Percentiles rank a stretch among this genome's conserved stretches.
Conservation (phyloP, 2,888 invertebrate genomes). For the Elysia crispata region DNA sequence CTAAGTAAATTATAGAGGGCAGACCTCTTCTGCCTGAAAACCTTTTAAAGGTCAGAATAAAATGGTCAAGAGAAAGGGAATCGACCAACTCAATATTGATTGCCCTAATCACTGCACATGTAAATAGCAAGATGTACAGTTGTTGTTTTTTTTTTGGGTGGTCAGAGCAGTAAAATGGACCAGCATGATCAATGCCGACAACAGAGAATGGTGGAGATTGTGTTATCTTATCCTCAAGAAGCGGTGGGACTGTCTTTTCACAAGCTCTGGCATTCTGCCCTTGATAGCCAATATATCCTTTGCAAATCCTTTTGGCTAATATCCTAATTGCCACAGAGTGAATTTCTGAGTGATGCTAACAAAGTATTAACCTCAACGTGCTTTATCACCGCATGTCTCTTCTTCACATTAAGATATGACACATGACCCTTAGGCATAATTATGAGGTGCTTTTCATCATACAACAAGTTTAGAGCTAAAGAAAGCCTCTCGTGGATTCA, state of each 20-base stretch:
- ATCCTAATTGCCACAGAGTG: constrained; percentile 27
- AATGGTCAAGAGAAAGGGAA: background rate
- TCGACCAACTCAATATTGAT: constrained; percentile 32
- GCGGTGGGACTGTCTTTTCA: constrained; percentile 22
- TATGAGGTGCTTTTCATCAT: constrained; percentile 23
- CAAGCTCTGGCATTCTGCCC: constrained; percentile 14
- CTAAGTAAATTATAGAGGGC: constrained; percentile 17
- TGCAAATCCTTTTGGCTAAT: constrained; percentile 23
- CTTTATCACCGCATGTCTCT: background rate
- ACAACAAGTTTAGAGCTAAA: background rate
- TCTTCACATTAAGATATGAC: background rate
- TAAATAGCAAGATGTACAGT: constrained; percentile 26
- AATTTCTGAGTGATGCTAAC: background rate
- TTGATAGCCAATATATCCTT: constrained; percentile 29
- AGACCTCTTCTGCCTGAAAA: constrained; percentile 28
- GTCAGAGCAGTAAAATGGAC: constrained; percentile 34
- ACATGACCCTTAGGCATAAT: constrained; percentile 18
- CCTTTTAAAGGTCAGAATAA: constrained; percentile 21
- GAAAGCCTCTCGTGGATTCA: background rate
- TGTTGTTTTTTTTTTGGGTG: constrained; percentile 10
- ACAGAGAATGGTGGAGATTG: constrained; percentile 34
- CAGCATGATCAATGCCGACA: constrained; percentile 43
- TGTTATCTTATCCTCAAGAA: constrained; percentile 15
- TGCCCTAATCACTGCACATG: constrained; percentile 33
- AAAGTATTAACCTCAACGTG: constrained; percentile 38